Base-by-base conservation (phyloP, 1,140 invertebrate species). In the Bactericera cockerelli region DNA sequence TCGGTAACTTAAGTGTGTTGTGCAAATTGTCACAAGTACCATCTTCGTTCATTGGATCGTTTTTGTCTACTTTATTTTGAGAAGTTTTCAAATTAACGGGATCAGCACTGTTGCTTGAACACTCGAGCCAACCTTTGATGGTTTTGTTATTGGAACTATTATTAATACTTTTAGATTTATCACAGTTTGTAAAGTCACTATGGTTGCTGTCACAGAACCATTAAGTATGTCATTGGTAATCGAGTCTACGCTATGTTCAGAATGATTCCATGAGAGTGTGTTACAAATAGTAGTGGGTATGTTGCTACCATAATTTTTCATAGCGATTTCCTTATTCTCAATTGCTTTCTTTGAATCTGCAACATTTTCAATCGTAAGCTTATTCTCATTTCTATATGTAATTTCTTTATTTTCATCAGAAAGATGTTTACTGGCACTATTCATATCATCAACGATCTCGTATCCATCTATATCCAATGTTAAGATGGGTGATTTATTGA, bases 81-180 rank as follows among this genome's bases (percentile, higher is more conserved):
- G n/a, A n/a, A 22, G 19, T 22, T 49, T 49, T 49, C 22, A 49
- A 49, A 49, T 49, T 49, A 49, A 49, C 42, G 19, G 42, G 42
- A 49, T 49, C 22, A 38, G 26, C n/a, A 42, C 58, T 26, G 25
- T 33, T 33, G 26, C 55, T 28, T 54, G 26, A n/a, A 59, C 42
- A 56, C 4, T 59, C 16, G 22, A 54, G 21, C 54, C 58, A 26
- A 24, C 22, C 31, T 55, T 54, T 55, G 28, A 26, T 58, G 4
- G 57, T 22, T 22, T 60, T 55, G 33, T 2, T 26, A n/a, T n/a
- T n/a, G 11, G 24, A 21, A 55, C 55, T 14, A 16, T n/a, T 36
- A 39, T 39, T 57, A 38, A 33, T 55, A 61, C 22, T 4, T 24
- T 56, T 61, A 22, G 26, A 54, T 22, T 56, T 56, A n/a, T n/a